Percentiles rank a stretch among this genome's conserved stretches.
These are phyloP conservation scores for Hypselothyrea guttata DNA, from an alignment of 2,888 invertebrate genomes.

Conservation along the genomic window DNA sequence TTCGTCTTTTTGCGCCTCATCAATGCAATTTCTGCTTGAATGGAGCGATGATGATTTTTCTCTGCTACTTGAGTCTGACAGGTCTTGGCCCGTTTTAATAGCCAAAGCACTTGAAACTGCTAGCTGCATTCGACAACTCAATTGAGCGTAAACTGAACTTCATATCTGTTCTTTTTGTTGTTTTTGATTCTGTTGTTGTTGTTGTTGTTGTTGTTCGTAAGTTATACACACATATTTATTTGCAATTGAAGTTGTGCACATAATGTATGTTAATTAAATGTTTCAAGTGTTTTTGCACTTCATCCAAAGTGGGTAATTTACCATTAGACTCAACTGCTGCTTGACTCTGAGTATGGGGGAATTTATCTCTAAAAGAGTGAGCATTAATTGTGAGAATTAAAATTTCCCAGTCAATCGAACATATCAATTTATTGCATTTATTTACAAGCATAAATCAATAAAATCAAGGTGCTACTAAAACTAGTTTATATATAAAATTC, in stretches of 20 bases:
- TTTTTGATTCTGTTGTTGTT: no score
- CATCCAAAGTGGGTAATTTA: constrained; percentile 11
- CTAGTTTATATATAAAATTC: no score
- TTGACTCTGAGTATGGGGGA: background rate
- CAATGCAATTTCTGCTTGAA: constrained; percentile 58
- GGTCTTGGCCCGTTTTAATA: constrained; percentile 70
- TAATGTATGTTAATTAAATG: constrained; percentile 24
- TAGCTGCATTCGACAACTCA: constrained; percentile 61
- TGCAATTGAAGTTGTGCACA: constrained; percentile 16
- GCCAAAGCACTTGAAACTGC: constrained; percentile 49
- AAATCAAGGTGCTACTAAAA: no score
- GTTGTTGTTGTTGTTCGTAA: no score
- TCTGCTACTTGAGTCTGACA: constrained; percentile 59
- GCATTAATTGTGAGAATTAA: no score
- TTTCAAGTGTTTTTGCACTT: constrained; percentile 4
- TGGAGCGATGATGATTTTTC: constrained; percentile 53
- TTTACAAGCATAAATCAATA: no score
- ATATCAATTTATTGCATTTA: no score
- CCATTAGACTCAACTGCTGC: constrained; percentile 9
- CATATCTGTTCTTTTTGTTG: constrained; percentile 27
- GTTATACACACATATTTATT: constrained; percentile 14
- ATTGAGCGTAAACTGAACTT: constrained; percentile 55
- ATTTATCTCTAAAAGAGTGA: no score
- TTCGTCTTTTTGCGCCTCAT: constrained; percentile 21
- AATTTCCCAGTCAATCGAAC: no score